Percentiles rank a stretch among this genome's conserved stretches.
These are phyloP conservation scores for Nephotettix cincticeps DNA, from an alignment of 1,140 invertebrate genomes.

Conservation along the genomic window DNA sequence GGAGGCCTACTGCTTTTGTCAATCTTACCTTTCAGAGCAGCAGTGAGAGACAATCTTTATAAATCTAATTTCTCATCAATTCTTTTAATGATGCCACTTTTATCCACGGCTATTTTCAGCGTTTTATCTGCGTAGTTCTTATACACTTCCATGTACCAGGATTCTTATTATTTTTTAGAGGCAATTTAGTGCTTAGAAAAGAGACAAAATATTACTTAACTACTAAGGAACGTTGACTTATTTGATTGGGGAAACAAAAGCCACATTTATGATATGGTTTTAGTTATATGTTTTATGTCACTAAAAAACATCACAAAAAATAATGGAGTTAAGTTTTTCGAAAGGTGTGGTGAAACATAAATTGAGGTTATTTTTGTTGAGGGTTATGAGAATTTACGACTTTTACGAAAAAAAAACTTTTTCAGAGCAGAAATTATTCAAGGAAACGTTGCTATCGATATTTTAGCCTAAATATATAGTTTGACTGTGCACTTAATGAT, in stretches of 20 bases:
- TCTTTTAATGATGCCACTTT: constrained; percentile 27
- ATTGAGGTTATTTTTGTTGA: too few relatives aligned
- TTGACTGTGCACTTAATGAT: too few relatives aligned
- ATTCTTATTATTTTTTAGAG: constrained; percentile 13
- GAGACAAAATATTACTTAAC: constrained; percentile 12
- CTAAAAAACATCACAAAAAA: too few relatives aligned
- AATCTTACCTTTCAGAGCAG: not conserved
- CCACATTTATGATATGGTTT: constrained; percentile 13
- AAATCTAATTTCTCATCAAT: constrained; percentile 27
- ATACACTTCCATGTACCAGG: constrained; percentile 15
- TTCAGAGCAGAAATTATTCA: too few relatives aligned
- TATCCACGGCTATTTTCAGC: constrained; percentile 20
- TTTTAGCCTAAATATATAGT: too few relatives aligned
- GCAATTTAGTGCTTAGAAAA: constrained; percentile 21
- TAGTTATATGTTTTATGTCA: too few relatives aligned
- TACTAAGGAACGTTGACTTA: not conserved
- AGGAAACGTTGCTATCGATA: too few relatives aligned
- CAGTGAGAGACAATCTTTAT: not conserved
- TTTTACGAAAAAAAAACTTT: too few relatives aligned
- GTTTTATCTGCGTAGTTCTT: constrained; percentile 9
- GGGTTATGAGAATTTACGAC: too few relatives aligned
- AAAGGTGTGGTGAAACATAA: too few relatives aligned
- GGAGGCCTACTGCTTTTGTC: constrained; percentile 3
- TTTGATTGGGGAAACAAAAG: constrained; percentile 25
- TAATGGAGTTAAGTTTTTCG: too few relatives aligned